Evolutionary conservation across 2,797 vertebrate genomes (phyloP).

Genomic region (Aeoliscus strigatus): DNA sequence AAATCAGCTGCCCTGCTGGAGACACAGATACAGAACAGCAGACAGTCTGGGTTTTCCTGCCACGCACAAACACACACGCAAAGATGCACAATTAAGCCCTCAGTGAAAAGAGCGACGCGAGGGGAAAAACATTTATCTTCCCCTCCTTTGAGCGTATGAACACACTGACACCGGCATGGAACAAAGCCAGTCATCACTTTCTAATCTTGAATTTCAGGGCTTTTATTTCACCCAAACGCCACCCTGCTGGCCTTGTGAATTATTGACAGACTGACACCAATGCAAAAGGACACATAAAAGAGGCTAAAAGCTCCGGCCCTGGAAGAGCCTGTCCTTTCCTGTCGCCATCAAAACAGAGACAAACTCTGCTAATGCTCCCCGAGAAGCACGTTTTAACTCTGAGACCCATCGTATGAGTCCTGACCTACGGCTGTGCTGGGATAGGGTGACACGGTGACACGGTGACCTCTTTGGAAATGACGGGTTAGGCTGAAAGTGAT

Average conservation of each 20-base stretch:
- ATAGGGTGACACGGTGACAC: conserved; percentile 21
- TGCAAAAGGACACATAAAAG: conserved; percentile 75
- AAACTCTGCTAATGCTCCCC: conserved; percentile 52
- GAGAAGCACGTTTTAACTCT: conserved; percentile 47
- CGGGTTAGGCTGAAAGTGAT: conserved; percentile 39
- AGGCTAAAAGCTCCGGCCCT: conserved; percentile 69
- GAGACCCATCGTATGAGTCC: conserved; percentile 44
- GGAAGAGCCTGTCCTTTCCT: conserved; percentile 69
- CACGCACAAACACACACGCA: conserved; percentile 33
- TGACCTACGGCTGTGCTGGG: conserved; percentile 42
- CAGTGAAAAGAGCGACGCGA: conserved; percentile 57
- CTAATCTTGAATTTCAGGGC: conserved; percentile 74
- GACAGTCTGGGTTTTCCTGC: conserved; percentile 55
- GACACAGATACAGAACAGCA: conserved; percentile 66
- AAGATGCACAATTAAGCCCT: conserved; percentile 58
- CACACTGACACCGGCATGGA: conserved; percentile 62
- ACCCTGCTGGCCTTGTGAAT: conserved; percentile 75
- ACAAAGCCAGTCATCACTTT: conserved; percentile 71
- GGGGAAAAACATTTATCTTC: conserved; percentile 61
- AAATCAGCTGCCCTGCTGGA: conserved; percentile 80
- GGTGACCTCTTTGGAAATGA: conserved; percentile 44
- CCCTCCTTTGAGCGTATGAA: conserved; percentile 57
- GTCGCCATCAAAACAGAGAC: conserved; percentile 57
- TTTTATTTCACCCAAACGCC: conserved; percentile 73
- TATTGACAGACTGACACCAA: conserved; percentile 77